Evolutionary conservation across 53 echinoderm and acorn worm species (phyloP), one percentile per base, ranked within the genome.

Genomic region (Antedon mediterranea): DNA sequence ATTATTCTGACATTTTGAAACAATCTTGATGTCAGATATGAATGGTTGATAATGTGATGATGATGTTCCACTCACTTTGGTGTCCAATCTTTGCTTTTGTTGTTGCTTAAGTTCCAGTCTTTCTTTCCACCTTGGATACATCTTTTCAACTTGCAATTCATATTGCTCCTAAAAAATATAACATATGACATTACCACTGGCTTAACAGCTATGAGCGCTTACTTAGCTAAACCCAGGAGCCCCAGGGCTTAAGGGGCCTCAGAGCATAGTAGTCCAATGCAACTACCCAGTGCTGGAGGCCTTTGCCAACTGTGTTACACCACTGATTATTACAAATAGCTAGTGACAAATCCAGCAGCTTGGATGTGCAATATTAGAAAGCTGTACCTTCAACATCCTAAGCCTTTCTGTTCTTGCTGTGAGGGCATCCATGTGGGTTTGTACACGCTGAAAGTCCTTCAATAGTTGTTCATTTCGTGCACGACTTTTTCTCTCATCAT

Each of bases 111-210:
- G 76, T 76, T 89, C 88, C 72, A 93, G 30, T 44, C 87, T 84
- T 73, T 93, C 93, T 74, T 88, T 90, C 93, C 93, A 93, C 42
- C 80, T 77, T 43, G 93, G 93, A 34, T 87, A 93, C 90, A 86
- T 93, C 32, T 82, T 43, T 42, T 93, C 93, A n/a, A 93, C 86
- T 78, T 90, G 93, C 57, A 75, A 82, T 74, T 88, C 82, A 81
- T 93, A 93, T 71, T 93, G 93, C 26, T 93, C 88, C 90, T 93
- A 27, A 14, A 80, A 28, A 71, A 73, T 34, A 30, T 9, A 57
- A 77, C 26, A 28, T 29, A 27, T 28, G 27, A 14, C 11, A 6
- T 37, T 37, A 37, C 37, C 11, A 11, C 4, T 37, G 37, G 11
- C 37, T 37, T n/a, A n/a, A n/a, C n/a, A n/a, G n/a, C n/a, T n/a